Evolutionary conservation across 2,113 vertebrate genomes (phyloP).

Genomic region (Elgaria multicarinata): DNA sequence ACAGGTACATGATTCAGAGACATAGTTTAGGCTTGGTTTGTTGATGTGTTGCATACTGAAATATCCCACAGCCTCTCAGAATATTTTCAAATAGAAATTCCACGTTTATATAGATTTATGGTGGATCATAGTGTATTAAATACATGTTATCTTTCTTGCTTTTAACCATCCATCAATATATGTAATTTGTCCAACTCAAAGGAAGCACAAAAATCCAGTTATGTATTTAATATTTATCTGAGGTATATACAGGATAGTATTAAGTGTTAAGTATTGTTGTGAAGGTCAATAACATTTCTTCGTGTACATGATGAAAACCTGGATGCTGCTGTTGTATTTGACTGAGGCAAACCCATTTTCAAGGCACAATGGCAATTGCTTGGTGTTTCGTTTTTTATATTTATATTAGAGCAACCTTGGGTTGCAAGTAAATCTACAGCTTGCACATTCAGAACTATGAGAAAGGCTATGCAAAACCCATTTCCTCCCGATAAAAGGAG

Average conservation of each 20-base stretch:
- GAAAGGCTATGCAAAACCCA: constrained; percentile 71
- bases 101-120: background rate
- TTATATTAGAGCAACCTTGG: constrained; percentile 32
- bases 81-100: background rate
- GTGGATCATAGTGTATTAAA: background rate
- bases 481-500: constrained; percentile 75
- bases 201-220: background rate
- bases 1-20: background rate
- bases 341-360: constrained; percentile 2
- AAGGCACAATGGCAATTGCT: constrained; percentile 27
- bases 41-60: background rate
- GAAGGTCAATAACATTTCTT: constrained; percentile 29
- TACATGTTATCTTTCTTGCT: background rate
- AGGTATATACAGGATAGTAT: constrained; percentile 2
- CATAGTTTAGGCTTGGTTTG: background rate
- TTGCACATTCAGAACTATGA: constrained; percentile 62
- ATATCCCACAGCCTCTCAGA: background rate
- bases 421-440: constrained; percentile 63
- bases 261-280: background rate
- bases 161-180: background rate
- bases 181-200: background rate
- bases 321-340: constrained; percentile 14
- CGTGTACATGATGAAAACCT: constrained; percentile 24
- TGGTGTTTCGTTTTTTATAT: constrained; percentile 42
- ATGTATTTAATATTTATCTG: constrained; percentile 8